These are phyloP conservation scores for Petroica traversi DNA, from an alignment of 2,113 vertebrate genomes.

Conservation along the genomic window DNA sequence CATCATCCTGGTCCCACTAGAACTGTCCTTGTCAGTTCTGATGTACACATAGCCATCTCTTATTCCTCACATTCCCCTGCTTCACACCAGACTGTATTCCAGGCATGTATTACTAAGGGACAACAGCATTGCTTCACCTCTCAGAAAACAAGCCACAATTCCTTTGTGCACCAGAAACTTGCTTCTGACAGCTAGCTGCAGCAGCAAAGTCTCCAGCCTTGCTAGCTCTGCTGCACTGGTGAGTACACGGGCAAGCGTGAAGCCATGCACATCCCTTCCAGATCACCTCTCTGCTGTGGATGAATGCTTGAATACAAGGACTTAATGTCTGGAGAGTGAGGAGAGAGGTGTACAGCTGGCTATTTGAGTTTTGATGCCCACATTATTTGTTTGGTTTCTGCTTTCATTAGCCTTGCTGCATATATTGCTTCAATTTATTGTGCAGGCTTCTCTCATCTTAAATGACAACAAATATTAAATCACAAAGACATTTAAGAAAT, in stretches of 20 bases:
- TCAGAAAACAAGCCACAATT: neutral
- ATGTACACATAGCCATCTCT: neutral
- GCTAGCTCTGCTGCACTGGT: neutral
- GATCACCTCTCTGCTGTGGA: neutral
- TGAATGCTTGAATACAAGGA: neutral
- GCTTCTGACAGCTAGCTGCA: neutral
- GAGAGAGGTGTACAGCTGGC: neutral
- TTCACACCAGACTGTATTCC: neutral
- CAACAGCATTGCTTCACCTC: neutral
- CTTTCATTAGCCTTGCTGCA: neutral
- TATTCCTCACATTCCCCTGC: neutral
- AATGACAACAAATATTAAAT: neutral
- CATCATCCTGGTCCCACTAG: neutral
- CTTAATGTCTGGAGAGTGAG: neutral
- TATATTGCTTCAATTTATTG: neutral
- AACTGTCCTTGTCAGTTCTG: neutral
- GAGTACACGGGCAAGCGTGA: accelerated
- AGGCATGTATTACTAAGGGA: neutral
- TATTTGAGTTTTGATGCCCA: neutral
- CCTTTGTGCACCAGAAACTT: neutral
- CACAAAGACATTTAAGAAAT: neutral
- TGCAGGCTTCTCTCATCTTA: neutral
- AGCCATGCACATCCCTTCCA: neutral
- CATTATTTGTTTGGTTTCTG: neutral
- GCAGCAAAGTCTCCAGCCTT: neutral